Conservation (phyloP, 2,888 invertebrate species). For the Harpalus rufipes region DNA sequence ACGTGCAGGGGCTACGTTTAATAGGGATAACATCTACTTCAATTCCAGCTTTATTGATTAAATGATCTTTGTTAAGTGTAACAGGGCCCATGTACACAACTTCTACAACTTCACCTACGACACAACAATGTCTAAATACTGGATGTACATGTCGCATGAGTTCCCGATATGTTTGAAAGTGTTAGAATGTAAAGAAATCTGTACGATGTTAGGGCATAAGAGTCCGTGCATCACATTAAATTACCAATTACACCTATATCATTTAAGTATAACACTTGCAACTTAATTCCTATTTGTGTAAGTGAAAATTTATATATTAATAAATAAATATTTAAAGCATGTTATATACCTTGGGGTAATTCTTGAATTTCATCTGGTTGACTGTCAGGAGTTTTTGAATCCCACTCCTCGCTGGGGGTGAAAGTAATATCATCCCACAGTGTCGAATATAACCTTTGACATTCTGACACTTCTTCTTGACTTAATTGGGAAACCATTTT, state of each 20-base stretch:
- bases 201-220: constrained; percentile 63
- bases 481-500: constrained; percentile 78
- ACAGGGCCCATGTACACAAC: constrained; percentile 77
- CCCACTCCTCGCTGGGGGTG: constrained; percentile 76
- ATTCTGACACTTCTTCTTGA: constrained; percentile 78
- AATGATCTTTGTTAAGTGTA: constrained; percentile 76
- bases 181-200: constrained; percentile 63
- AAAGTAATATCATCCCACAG: constrained; percentile 78
- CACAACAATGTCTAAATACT: constrained; percentile 61
- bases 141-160: constrained; percentile 68
- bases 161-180: constrained; percentile 71
- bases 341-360: constrained; percentile 76
- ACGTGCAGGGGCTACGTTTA: constrained; percentile 76
- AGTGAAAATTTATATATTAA: constrained; percentile 56
- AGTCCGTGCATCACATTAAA: constrained; percentile 64
- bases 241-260: constrained; percentile 58
- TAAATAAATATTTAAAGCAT: constrained; percentile 18
- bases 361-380: constrained; percentile 76
- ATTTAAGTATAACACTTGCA: constrained; percentile 57
- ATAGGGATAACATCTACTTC: constrained; percentile 77
- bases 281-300: constrained; percentile 34
- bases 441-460: constrained; percentile 77
- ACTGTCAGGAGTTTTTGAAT: constrained; percentile 77
- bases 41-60: constrained; percentile 81
- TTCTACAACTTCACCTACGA: constrained; percentile 76